A percentile compares a stretch with the other conserved stretches of the same genome.
Conservation (phyloP, 1,140 invertebrate genomes). For the Lepidurus packardi region DNA sequence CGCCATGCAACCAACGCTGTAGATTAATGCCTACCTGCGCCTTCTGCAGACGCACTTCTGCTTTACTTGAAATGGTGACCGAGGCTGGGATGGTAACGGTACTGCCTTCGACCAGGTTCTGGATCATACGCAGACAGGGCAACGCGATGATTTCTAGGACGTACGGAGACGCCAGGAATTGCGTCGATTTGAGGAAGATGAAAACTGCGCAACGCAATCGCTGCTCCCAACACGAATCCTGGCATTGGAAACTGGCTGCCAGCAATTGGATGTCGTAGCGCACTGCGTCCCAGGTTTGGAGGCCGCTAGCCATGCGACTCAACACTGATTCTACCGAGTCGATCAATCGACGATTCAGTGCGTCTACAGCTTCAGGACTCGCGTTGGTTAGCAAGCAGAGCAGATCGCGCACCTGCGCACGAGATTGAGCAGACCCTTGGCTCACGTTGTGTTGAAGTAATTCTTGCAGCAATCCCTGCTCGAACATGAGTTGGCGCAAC, state of each 20-base stretch:
- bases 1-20: constrained; percentile 67
- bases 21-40: constrained; percentile 60
- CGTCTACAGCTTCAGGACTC: constrained; percentile 77
- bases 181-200: constrained; percentile 69
- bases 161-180: constrained; percentile 61
- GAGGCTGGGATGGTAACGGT: constrained; percentile 7
- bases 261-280: constrained; percentile 83
- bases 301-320: constrained; percentile 47
- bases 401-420: constrained; percentile 62
- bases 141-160: constrained; percentile 70
- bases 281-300: constrained; percentile 59
- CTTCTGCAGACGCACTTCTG: constrained; percentile 24
- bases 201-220: constrained; percentile 82
- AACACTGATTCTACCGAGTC: constrained; percentile 61
- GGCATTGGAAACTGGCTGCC: constrained; percentile 78
- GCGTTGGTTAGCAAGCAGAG: constrained; percentile 85
- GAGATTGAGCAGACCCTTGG: constrained; percentile 57
- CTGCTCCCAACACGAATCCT: constrained; percentile 92
- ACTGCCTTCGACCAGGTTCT: constrained; percentile 60
- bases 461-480: constrained; percentile 81
- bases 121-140: constrained; percentile 78
- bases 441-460: constrained; percentile 81
- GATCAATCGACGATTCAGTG: constrained; percentile 73
- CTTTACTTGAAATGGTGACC: background rate
- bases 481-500: constrained; percentile 71